Evolutionary conservation across 2,888 invertebrate species (phyloP).

Genomic region (Scaptomyza parva): DNA sequence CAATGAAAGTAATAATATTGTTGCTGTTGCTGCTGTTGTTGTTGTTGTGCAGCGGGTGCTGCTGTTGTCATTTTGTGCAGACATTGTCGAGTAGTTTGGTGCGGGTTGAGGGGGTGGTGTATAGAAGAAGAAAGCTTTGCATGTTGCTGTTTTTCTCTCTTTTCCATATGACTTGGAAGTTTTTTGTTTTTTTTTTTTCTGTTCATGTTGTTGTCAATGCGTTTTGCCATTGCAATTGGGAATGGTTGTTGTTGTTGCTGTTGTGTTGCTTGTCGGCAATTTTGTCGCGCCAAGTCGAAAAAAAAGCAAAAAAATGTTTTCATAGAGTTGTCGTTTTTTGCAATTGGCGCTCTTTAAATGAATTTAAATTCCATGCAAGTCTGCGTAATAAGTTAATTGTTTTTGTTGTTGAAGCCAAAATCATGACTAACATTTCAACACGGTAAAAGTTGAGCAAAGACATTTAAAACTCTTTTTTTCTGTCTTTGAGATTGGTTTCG

Average conservation of each 20-base stretch:
- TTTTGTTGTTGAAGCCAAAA: background rate
- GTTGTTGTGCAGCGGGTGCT: slow-evolving; percentile 49
- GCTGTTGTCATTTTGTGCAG: slow-evolving; percentile 48
- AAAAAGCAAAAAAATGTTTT: slow-evolving; percentile 21
- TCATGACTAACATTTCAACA: slow-evolving; percentile 6
- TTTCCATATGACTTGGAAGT: slow-evolving; percentile 59
- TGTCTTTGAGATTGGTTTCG: background rate
- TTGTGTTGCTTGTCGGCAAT: slow-evolving; percentile 31
- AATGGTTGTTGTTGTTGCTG: slow-evolving; percentile 30
- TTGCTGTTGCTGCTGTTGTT: slow-evolving; percentile 53
- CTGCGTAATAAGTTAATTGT: slow-evolving; percentile 24
- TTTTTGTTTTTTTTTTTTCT: too few species aligned
- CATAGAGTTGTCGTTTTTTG: slow-evolving; percentile 18
- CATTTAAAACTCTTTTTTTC: background rate
- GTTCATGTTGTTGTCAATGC: slow-evolving; percentile 71
- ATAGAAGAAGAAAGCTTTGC: slow-evolving; percentile 45
- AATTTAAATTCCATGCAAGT: slow-evolving; percentile 52
- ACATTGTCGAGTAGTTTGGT: slow-evolving; percentile 16
- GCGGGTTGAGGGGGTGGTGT: background rate
- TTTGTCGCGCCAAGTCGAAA: slow-evolving; percentile 30
- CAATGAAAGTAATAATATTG: slow-evolving; percentile 65
- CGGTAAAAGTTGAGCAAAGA: background rate
- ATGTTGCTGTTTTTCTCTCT: slow-evolving; percentile 47
- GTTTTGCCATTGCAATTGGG: slow-evolving; percentile 32
- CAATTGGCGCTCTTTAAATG: slow-evolving; percentile 18